Base-by-base conservation (phyloP, 2,797 vertebrate species). In the Mus caroli region DNA sequence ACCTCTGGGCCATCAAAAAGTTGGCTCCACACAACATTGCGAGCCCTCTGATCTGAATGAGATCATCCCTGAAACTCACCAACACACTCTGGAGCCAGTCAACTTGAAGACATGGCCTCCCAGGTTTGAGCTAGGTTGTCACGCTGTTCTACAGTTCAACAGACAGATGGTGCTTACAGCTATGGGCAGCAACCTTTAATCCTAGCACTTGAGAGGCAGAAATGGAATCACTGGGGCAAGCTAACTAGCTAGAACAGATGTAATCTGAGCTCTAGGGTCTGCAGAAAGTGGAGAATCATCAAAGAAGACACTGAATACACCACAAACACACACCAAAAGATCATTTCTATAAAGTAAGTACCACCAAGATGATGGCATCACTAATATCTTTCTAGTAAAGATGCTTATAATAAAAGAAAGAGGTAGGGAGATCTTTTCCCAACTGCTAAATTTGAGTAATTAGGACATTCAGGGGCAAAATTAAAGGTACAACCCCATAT, bases 381-480 rank as follows among this genome's bases (percentile, higher is more conserved):
- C 60, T 85, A 85, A 95, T 22, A 91, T 13, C 64, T 82, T 37
- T 50, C 34, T 50, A 56, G 60, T 71, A 6, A 24, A 82, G 8
- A 31, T 2, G 5, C 19, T 28, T 88, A 19, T 31, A 78, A 89
- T 91, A 75, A 89, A 97, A 95, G 26, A 88, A 71, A n/a, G 26
- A 40, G 52, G 15, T 62, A 92, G 10, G 75, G 90, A 90, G n/a
- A 54, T 1, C 9, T 7, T 2, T 46, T 54, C 11, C 46, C 24
- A 91, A 91, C 73, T 54, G 88, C 1, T 83, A 83, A 90, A 87
- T 91, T 62, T 96, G 90, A 84, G 54, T 67, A 89, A 96, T 95
- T 94, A 92, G 6, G n/a, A 76, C 73, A 97, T 90, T 37, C 83
- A 97, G 88, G 75, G 17, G 56, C 90, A 94, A 94, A 97, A 96